phyloP scores from a whole-genome alignment of 2,113 vertebrate genomes.

The Nibea albiflora region DNA sequence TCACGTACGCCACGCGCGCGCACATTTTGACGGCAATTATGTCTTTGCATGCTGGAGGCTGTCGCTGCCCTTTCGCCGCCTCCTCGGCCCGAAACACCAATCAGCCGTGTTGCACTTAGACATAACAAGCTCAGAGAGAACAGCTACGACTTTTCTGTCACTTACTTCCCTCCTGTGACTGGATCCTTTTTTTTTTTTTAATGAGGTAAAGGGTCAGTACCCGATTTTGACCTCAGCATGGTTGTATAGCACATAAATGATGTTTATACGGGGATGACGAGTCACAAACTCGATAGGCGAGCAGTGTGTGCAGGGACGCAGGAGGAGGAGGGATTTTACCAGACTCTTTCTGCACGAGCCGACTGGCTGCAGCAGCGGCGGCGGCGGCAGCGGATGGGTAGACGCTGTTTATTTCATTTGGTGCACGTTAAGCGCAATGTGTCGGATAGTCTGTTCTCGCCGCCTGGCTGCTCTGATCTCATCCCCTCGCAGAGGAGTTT shows the following conservation, averaged over 20 bases:
- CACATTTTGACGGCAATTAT: slow-evolving; percentile 48
- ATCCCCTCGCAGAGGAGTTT: slow-evolving; percentile 55
- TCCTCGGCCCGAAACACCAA: slow-evolving; percentile 62
- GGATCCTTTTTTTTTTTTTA: slow-evolving; percentile 40
- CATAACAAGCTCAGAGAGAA: slow-evolving; percentile 64
- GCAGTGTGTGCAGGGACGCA: slow-evolving; percentile 3
- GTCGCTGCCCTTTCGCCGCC: slow-evolving; percentile 51
- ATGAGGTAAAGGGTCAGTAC: slow-evolving; percentile 67
- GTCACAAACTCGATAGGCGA: slow-evolving; percentile 11
- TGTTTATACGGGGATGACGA: slow-evolving; percentile 19
- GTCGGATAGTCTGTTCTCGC: slow-evolving; percentile 60
- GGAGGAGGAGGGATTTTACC: slow-evolving; percentile 26
- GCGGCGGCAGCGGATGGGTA: not conserved
- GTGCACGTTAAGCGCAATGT: slow-evolving; percentile 61
- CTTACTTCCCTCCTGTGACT: slow-evolving; percentile 19
- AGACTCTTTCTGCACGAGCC: slow-evolving; percentile 6
- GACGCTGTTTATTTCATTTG: slow-evolving; percentile 57
- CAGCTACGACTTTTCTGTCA: slow-evolving; percentile 32
- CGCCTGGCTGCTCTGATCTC: slow-evolving; percentile 68
- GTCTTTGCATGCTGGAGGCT: not conserved
- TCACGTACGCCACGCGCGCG: slow-evolving; percentile 7
- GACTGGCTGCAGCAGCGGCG: slow-evolving; percentile 2
- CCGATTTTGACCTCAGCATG: slow-evolving; percentile 31
- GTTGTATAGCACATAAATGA: slow-evolving; percentile 28
- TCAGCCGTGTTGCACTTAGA: slow-evolving; percentile 49